Evolutionary conservation across 2,113 vertebrate species (phyloP).

Genomic region (Corythaixoides concolor): DNA sequence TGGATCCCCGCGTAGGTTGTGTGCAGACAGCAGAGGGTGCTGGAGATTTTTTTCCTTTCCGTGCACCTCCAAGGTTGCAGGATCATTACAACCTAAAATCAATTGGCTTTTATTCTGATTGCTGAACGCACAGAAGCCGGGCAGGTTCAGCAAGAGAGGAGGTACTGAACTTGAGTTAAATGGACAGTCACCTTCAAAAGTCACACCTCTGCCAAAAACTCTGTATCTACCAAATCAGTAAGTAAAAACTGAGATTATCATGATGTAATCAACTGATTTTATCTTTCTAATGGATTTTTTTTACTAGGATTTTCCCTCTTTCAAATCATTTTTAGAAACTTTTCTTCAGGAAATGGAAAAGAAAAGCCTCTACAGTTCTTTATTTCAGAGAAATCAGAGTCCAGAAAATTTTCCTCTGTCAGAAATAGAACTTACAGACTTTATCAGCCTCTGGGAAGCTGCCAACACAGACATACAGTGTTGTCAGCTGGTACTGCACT

Average conservation of each 20-base stretch:
- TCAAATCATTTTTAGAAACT: not conserved
- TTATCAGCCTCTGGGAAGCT: not conserved
- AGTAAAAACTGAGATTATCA: not conserved
- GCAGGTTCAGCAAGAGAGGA: conserved; percentile 20
- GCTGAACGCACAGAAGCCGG: conserved; percentile 19
- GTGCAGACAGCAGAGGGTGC: conserved; percentile 65
- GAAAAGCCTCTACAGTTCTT: not conserved
- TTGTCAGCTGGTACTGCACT: not conserved
- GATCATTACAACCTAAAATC: conserved; percentile 6
- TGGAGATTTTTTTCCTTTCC: conserved; percentile 66
- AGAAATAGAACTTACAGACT: not conserved
- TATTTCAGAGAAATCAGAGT: not conserved
- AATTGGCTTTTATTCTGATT: conserved; percentile 47
- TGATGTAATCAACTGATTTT: not conserved
- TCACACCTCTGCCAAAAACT: not conserved
- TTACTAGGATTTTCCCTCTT: not conserved
- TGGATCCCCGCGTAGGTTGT: conserved; percentile 23
- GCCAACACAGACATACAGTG: not conserved
- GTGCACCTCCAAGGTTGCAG: conserved; percentile 1
- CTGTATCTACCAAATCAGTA: not conserved
- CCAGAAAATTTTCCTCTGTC: not conserved
- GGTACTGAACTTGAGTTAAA: not conserved
- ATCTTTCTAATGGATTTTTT: not conserved
- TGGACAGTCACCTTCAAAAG: conserved; percentile 8
- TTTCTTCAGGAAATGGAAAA: not conserved